These are phyloP conservation scores for Ceuthmochares aereus DNA, from an alignment of 2,113 vertebrate genomes.

Conservation along the genomic window DNA sequence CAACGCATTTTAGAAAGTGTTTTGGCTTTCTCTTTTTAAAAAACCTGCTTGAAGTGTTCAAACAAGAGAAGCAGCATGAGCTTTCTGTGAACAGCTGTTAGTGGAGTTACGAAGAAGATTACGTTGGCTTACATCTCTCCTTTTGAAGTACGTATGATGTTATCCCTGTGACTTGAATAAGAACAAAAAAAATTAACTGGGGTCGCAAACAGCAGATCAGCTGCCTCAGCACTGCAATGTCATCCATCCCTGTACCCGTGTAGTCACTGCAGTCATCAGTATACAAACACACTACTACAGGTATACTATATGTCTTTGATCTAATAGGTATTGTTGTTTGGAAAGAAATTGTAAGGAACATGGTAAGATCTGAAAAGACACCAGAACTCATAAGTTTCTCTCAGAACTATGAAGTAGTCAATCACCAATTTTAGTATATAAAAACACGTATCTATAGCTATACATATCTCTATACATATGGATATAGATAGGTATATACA, in stretches of 20 bases:
- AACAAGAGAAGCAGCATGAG: background rate
- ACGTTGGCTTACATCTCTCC: conserved; percentile 12
- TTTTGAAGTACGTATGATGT: conserved; percentile 23
- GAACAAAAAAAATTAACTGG: background rate
- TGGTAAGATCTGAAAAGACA: background rate
- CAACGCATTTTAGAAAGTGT: background rate
- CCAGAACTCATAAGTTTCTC: background rate
- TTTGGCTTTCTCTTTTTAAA: background rate
- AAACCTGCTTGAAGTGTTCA: background rate
- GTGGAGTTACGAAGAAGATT: conserved; percentile 13
- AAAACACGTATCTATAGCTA: background rate
- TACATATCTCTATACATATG: background rate
- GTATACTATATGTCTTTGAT: background rate
- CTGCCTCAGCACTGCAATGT: background rate
- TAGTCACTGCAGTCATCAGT: background rate
- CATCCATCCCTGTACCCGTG: background rate
- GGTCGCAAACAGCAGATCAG: background rate
- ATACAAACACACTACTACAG: background rate
- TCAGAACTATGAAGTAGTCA: background rate
- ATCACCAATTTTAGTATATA: background rate
- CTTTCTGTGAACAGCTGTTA: conserved; percentile 22
- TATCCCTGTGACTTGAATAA: background rate
- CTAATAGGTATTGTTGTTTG: background rate
- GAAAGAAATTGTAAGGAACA: background rate
- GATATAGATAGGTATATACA: background rate